phyloP scores from a whole-genome alignment of 2,888 invertebrate species.

The Melinopterus prodromus region DNA sequence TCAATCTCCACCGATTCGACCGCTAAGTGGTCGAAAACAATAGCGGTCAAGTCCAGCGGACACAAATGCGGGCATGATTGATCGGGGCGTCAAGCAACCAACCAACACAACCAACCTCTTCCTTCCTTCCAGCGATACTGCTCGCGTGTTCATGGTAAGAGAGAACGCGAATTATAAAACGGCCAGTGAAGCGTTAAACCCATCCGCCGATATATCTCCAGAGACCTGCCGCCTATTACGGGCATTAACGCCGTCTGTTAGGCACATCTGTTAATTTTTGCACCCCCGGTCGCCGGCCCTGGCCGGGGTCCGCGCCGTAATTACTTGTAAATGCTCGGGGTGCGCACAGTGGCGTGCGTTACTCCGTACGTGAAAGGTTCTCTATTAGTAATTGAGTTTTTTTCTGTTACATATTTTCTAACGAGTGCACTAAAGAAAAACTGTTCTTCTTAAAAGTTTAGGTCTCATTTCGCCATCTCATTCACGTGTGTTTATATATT shows the following conservation, averaged over 20 bases:
- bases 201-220: slow-evolving; percentile 44
- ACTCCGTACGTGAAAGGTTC: neutral
- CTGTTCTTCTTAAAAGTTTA: no score
- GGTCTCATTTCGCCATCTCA: no score
- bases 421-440: no score
- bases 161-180: slow-evolving; percentile 42
- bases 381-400: neutral
- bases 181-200: slow-evolving; percentile 57
- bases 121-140: neutral
- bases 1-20: neutral
- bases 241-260: slow-evolving; percentile 61
- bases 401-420: no score
- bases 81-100: neutral
- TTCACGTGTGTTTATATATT: no score
- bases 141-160: neutral
- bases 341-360: slow-evolving; percentile 7
- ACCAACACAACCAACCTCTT: neutral
- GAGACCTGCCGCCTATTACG: slow-evolving; percentile 46
- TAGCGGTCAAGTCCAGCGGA: slow-evolving; percentile 20
- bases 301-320: slow-evolving; percentile 45
- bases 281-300: slow-evolving; percentile 52
- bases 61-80: slow-evolving; percentile 16
- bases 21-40: slow-evolving; percentile 12
- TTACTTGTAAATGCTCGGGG: slow-evolving; percentile 47
- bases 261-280: slow-evolving; percentile 63